Conservation (phyloP, 2,888 invertebrate genomes). For the Lycaena phlaeas region DNA sequence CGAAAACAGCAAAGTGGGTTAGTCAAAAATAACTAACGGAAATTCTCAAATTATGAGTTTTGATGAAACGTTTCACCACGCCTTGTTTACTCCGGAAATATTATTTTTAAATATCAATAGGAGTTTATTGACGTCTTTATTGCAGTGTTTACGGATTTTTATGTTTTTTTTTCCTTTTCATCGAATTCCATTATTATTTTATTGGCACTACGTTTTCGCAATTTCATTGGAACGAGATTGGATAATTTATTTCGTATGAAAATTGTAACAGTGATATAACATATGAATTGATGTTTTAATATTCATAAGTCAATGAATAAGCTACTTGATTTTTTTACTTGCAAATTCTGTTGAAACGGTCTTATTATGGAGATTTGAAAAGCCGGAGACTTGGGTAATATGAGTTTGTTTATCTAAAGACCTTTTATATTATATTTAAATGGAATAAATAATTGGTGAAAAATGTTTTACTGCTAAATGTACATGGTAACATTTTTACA, state of each 20-base stretch:
- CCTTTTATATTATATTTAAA: too few relatives aligned
- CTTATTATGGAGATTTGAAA: background rate
- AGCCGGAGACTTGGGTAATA: too few relatives aligned
- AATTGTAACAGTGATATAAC: background rate
- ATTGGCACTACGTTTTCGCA: too few relatives aligned
- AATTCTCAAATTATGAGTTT: slow-evolving; percentile 67
- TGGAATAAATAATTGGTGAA: too few relatives aligned
- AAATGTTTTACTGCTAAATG: too few relatives aligned
- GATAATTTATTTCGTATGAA: background rate
- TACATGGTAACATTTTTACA: too few relatives aligned
- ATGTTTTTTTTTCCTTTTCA: slow-evolving; percentile 1
- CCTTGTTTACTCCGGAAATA: slow-evolving; percentile 47
- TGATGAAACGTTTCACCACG: slow-evolving; percentile 55
- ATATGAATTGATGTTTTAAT: background rate
- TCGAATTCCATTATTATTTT: too few relatives aligned
- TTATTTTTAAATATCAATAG: slow-evolving; percentile 26
- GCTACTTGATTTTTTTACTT: background rate
- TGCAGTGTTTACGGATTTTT: slow-evolving; percentile 15
- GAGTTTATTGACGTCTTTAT: slow-evolving; percentile 29
- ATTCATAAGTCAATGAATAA: background rate
- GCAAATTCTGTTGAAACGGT: background rate
- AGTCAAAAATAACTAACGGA: slow-evolving; percentile 60
- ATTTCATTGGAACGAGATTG: too few relatives aligned
- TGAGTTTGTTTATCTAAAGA: too few relatives aligned
- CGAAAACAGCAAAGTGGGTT: slow-evolving; percentile 42